A percentile compares a stretch with the other conserved stretches of the same genome.
phyloP scores from a whole-genome alignment of 2,888 invertebrate species.

The Lasioglossum malachurum region DNA sequence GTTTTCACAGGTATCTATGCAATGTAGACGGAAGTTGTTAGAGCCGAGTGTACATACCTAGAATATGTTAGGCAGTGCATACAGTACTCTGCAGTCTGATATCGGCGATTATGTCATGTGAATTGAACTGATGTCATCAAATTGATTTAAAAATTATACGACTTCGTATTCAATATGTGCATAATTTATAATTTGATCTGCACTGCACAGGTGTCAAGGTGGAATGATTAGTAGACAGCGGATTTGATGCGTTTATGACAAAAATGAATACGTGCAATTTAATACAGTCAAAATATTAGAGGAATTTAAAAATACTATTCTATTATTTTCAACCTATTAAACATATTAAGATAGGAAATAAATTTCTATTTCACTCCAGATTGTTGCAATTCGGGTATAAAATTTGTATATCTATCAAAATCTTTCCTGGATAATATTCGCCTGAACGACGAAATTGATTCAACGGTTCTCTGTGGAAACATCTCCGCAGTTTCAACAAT shows the following conservation, averaged over 20 bases:
- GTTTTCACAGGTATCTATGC: slow-evolving; percentile 25
- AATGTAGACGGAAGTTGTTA: slow-evolving; percentile 46
- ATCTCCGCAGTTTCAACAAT: neutral
- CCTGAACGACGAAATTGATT: neutral
- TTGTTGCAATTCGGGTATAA: no score
- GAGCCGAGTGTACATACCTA: slow-evolving; percentile 16
- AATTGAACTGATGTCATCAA: neutral
- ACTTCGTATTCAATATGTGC: no score
- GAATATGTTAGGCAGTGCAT: slow-evolving; percentile 24
- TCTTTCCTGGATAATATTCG: neutral
- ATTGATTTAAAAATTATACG: neutral
- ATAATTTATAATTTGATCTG: no score
- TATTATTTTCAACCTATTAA: no score
- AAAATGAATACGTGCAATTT: no score
- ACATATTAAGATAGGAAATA: no score
- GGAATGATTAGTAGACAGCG: no score
- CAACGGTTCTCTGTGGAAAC: neutral
- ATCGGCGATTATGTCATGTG: slow-evolving; percentile 21
- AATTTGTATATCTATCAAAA: neutral
- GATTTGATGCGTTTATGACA: no score
- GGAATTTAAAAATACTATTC: no score
- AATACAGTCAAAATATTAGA: no score
- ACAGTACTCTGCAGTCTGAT: slow-evolving; percentile 26
- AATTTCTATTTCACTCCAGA: no score
- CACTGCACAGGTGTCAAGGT: no score